phyloP scores from a whole-genome alignment of 2,113 vertebrate genomes.

The Pseudopodoces humilis region DNA sequence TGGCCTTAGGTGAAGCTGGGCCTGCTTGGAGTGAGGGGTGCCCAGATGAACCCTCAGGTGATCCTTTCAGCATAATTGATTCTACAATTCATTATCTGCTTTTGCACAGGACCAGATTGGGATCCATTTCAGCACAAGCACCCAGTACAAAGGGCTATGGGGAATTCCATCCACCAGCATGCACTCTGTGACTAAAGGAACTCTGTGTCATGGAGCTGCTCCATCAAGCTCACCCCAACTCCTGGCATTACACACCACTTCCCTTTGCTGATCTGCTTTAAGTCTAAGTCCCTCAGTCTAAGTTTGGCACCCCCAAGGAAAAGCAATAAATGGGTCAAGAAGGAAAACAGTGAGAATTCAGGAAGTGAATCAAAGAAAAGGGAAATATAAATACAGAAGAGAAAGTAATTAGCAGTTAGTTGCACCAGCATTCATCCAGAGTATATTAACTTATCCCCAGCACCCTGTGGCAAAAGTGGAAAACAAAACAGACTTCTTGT shows the following conservation, averaged over 20 bases:
- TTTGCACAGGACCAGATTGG: neutral
- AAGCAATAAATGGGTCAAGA: slow-evolving; percentile 4
- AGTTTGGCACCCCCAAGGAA: neutral
- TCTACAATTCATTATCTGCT: neutral
- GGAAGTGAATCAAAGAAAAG: slow-evolving; percentile 38
- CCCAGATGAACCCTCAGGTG: neutral
- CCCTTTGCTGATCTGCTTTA: neutral
- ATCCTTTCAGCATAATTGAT: neutral
- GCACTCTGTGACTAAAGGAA: neutral
- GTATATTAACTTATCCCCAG: neutral
- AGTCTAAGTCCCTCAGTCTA: neutral
- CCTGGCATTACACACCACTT: neutral
- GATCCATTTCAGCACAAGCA: neutral
- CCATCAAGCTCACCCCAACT: neutral
- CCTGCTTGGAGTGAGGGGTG: neutral
- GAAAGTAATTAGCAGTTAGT: neutral
- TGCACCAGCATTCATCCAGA: neutral
- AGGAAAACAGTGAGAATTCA: slow-evolving; percentile 29
- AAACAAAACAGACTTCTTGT: neutral
- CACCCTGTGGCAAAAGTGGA: neutral
- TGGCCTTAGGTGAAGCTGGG: neutral
- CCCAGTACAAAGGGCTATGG: rapidly evolving
- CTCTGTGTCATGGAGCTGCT: neutral
- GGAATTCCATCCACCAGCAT: neutral
- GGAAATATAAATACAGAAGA: slow-evolving; percentile 20